phyloP scores from a whole-genome alignment of 1,140 invertebrate species.

The Ephestia elutella region DNA sequence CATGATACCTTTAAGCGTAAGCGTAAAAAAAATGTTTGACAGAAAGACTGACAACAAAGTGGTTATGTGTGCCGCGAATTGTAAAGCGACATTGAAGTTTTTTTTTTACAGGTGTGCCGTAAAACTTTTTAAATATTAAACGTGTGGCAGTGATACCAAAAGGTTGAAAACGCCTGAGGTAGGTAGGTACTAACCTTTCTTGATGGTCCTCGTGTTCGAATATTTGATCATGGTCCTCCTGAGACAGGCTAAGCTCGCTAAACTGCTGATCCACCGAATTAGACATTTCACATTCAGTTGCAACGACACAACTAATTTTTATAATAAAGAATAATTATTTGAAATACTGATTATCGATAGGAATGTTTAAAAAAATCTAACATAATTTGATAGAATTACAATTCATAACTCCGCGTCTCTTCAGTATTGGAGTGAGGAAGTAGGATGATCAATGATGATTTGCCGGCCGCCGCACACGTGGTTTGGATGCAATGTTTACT shows the following conservation, averaged over 20 bases:
- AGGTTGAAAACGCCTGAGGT: too few relatives aligned
- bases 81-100: too few relatives aligned
- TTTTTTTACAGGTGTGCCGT: too few relatives aligned
- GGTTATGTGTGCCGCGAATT: too few relatives aligned
- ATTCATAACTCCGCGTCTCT: background rate
- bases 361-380: background rate
- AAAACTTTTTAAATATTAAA: too few relatives aligned
- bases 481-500: conserved; percentile 54
- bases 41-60: too few relatives aligned
- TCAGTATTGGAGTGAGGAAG: conserved; percentile 4
- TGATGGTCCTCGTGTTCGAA: conserved; percentile 62
- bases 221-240: conserved; percentile 66
- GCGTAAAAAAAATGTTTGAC: too few relatives aligned
- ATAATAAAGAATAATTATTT: background rate
- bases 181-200: conserved; percentile 40
- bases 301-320: conserved; percentile 11
- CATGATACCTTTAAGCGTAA: too few relatives aligned
- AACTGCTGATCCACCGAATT: conserved; percentile 66
- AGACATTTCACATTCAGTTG: conserved; percentile 51
- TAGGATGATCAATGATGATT: conserved; percentile 21
- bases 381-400: background rate
- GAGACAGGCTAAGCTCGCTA: conserved; percentile 57
- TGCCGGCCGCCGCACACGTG: conserved; percentile 55
- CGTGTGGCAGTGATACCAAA: too few relatives aligned
- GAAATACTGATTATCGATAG: background rate